Conservation (phyloP, 30 jellyfish, hydroid and myxozoan genomes). For the Mastigias papua region DNA sequence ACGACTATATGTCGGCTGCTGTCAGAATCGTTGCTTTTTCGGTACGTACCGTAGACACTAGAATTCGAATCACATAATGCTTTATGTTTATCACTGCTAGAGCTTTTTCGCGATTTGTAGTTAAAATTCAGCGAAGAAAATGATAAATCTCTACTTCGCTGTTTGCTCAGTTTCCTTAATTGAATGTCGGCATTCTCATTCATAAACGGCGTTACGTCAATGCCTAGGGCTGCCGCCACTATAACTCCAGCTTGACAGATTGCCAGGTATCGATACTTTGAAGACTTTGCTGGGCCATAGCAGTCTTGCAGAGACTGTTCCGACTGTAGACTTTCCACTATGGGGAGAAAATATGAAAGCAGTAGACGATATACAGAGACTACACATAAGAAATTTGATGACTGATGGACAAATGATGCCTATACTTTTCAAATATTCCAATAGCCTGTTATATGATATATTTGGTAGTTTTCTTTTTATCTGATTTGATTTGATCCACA, state of each 20-base stretch:
- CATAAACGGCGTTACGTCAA: conserved; percentile 74
- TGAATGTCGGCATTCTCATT: conserved; percentile 81
- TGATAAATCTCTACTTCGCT: conserved; percentile 75
- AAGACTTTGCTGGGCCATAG: conserved; percentile 80
- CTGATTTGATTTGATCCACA: too few relatives aligned
- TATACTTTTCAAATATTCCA: too few relatives aligned
- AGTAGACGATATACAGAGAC: too few relatives aligned
- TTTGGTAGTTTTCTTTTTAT: too few relatives aligned
- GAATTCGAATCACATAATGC: conserved; percentile 62
- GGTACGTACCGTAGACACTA: conserved; percentile 90
- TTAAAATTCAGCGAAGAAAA: conserved; percentile 60
- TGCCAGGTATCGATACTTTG: conserved; percentile 85
- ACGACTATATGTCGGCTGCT: conserved; percentile 26
- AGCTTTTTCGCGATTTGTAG: conserved; percentile 54
- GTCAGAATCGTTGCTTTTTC: conserved; percentile 53
- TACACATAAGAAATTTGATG: too few relatives aligned
- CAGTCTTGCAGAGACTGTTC: conserved; percentile 58
- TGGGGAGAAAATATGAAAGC: not conserved
- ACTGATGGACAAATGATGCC: too few relatives aligned
- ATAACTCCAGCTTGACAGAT: conserved; percentile 93
- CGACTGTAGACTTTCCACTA: conserved; percentile 89
- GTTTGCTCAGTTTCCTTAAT: conserved; percentile 65
- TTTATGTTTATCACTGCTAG: conserved; percentile 67
- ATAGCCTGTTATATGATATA: too few relatives aligned
- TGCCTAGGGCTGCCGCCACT: conserved; percentile 94